phyloP scores from a whole-genome alignment of 2,113 vertebrate species.

The Brienomyrus brachyistius region DNA sequence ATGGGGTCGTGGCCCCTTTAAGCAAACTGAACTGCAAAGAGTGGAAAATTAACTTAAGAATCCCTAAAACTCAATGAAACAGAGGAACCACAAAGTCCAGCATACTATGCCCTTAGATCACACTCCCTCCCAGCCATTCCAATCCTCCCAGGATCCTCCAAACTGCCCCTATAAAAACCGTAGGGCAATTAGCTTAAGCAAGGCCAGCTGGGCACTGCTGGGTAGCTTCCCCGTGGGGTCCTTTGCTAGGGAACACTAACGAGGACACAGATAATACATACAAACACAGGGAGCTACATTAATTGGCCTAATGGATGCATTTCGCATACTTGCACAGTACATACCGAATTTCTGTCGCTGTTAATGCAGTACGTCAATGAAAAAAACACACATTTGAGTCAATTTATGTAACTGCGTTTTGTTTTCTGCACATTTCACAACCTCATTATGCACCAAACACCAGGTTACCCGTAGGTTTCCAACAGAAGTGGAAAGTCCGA shows the following conservation, averaged over 20 bases:
- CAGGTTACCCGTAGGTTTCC: neutral
- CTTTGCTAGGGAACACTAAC: neutral
- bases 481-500: neutral
- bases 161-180: neutral
- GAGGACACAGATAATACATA: neutral
- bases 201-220: neutral
- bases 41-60: neutral
- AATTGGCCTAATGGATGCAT: neutral
- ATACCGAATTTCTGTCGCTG: neutral
- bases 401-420: neutral
- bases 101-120: neutral
- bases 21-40: neutral
- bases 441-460: neutral
- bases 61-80: neutral
- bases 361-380: neutral
- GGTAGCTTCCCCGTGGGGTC: neutral
- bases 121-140: neutral
- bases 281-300: neutral
- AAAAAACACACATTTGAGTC: neutral
- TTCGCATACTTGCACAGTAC: neutral
- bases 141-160: neutral
- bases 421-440: neutral
- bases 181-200: neutral
- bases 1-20: neutral
- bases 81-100: neutral